Conservation (phyloP, 2,797 vertebrate species). For the Clarias platycephalus region DNA sequence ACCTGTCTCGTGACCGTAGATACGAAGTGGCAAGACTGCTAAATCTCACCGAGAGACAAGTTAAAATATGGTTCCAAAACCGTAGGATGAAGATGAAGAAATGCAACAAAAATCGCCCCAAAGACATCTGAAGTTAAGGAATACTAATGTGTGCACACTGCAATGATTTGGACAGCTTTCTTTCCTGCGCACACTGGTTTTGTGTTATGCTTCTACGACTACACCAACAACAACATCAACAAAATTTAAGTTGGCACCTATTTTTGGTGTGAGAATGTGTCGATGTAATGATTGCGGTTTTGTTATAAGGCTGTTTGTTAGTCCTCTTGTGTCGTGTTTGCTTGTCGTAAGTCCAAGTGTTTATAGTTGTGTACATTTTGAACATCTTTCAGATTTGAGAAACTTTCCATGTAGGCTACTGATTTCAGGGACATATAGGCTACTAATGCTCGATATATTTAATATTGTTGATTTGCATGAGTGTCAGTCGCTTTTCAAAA, state of each 20-base stretch:
- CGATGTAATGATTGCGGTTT: conserved; percentile 44
- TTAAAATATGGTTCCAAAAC: conserved; percentile 99
- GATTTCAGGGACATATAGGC: conserved; percentile 53
- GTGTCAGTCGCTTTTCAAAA: conserved; percentile 40
- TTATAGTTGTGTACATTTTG: conserved; percentile 35
- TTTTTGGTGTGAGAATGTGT: conserved; percentile 34
- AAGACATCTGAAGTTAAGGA: conserved; percentile 75
- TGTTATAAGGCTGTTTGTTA: conserved; percentile 46
- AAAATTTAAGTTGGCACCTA: conserved; percentile 32
- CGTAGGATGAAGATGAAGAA: conserved; percentile 99
- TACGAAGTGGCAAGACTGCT: conserved; percentile 93
- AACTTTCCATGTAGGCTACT: conserved; percentile 41
- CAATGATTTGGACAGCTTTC: conserved; percentile 44
- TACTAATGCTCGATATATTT: conserved; percentile 46
- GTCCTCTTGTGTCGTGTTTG: conserved; percentile 46
- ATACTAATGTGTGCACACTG: conserved; percentile 43
- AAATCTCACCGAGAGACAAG: conserved; percentile 96
- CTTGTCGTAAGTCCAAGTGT: conserved; percentile 46
- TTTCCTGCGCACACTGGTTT: conserved; percentile 42
- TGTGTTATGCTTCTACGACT: conserved; percentile 40
- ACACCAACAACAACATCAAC: conserved; percentile 7
- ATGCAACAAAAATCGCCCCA: conserved; percentile 92
- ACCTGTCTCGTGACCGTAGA: conserved; percentile 96
- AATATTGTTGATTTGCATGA: conserved; percentile 71
- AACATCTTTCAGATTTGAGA: conserved; percentile 27